Evolutionary conservation across 2,113 vertebrate species (phyloP).

Genomic region (Sinocyclocheilus anshuiensis): DNA sequence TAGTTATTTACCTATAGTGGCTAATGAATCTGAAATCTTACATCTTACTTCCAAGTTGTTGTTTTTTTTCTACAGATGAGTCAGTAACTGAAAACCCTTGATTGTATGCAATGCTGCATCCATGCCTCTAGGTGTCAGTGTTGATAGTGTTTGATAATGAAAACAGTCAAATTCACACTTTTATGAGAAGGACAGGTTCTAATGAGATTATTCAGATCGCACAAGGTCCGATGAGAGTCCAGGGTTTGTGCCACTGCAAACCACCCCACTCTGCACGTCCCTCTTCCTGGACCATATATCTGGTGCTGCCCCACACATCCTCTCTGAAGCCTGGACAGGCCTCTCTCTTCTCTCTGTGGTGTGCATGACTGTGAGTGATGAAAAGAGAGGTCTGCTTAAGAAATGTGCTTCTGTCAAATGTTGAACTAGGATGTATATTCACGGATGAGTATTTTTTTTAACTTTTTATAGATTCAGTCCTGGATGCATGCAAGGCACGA

Average conservation of each 20-base stretch:
- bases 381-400: not conserved
- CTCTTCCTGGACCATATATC: not conserved
- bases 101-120: not conserved
- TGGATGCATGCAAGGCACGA: slow-evolving; percentile 73
- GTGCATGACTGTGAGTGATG: not conserved
- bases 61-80: not conserved
- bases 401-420: slow-evolving; percentile 42
- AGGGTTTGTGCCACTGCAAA: not conserved
- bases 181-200: not conserved
- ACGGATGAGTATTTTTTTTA: slow-evolving; percentile 34
- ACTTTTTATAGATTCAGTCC: slow-evolving; percentile 42
- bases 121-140: not conserved
- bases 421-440: slow-evolving; percentile 3
- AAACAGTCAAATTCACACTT: not conserved
- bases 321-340: not conserved
- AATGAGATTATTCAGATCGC: too few species aligned
- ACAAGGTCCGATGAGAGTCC: not conserved
- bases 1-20: too few species aligned
- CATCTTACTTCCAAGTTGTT: too few species aligned
- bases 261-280: not conserved
- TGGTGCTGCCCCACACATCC: not conserved
- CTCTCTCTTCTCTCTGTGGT: not conserved
- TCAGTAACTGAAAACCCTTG: not conserved
- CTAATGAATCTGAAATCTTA: too few species aligned
- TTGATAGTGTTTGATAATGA: not conserved